Percentiles rank a stretch among this genome's conserved stretches.
Evolutionary conservation across 2,888 invertebrate genomes (phyloP).

Genomic region (Theretra japonica): DNA sequence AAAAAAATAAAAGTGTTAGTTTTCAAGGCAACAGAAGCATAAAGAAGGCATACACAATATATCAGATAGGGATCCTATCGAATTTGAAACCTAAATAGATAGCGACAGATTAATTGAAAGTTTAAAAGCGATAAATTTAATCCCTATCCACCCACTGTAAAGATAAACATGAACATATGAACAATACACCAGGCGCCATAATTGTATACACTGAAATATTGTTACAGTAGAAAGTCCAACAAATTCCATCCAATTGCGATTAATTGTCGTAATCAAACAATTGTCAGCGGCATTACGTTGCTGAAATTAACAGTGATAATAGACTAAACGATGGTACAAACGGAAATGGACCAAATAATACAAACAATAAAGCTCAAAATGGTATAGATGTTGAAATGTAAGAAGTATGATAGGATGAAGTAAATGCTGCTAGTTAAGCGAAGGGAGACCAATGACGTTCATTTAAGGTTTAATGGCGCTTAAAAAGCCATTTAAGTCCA

Average conservation of each 20-base stretch:
- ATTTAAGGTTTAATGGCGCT: constrained; percentile 64
- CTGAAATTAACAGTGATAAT: constrained; percentile 75
- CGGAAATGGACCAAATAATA: constrained; percentile 45
- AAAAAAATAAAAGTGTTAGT: too few relatives aligned
- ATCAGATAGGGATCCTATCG: neutral
- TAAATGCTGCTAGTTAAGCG: constrained; percentile 63
- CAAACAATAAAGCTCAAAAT: constrained; percentile 50
- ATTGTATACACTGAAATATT: constrained; percentile 19
- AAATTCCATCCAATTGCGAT: constrained; percentile 80
- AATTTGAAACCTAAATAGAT: neutral
- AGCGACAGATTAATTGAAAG: neutral
- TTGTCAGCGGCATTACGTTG: constrained; percentile 75
- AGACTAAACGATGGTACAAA: constrained; percentile 45
- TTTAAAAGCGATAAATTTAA: constrained; percentile 1
- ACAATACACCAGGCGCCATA: constrained; percentile 13
- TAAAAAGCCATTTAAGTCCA: constrained; percentile 56
- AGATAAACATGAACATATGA: constrained; percentile 5
- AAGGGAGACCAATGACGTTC: constrained; percentile 64
- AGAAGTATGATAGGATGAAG: constrained; percentile 56
- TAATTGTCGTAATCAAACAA: constrained; percentile 83
- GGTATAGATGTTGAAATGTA: constrained; percentile 31
- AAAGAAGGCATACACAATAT: too few relatives aligned
- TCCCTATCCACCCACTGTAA: neutral
- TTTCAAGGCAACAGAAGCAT: too few relatives aligned
- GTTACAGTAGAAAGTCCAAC: constrained; percentile 66